phyloP scores from a whole-genome alignment of 2,113 vertebrate genomes.

The Mesitornis unicolor region DNA sequence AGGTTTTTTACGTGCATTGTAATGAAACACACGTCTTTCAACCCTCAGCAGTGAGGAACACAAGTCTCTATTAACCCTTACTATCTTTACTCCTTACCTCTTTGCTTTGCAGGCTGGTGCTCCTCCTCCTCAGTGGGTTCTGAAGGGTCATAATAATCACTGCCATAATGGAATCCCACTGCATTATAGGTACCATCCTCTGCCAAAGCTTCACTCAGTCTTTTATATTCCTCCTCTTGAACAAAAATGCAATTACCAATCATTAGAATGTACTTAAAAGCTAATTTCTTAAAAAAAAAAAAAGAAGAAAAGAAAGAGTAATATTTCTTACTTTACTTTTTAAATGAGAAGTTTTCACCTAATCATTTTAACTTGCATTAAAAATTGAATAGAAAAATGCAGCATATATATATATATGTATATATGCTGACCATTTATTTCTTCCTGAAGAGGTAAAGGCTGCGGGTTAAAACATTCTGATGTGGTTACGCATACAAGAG shows the following conservation, averaged over 20 bases:
- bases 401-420: slow-evolving; percentile 5
- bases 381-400: slow-evolving; percentile 44
- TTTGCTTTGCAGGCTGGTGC: slow-evolving; percentile 76
- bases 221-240: slow-evolving; percentile 98
- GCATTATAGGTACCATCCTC: slow-evolving; percentile 93
- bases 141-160: slow-evolving; percentile 97
- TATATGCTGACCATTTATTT: slow-evolving; percentile 52
- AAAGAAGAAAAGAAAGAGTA: neutral
- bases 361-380: slow-evolving; percentile 46
- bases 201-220: slow-evolving; percentile 92
- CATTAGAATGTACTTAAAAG: slow-evolving; percentile 16
- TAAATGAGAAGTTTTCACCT: slow-evolving; percentile 48
- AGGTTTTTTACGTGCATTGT: neutral
- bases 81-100: slow-evolving; percentile 70
- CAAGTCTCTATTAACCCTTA: neutral
- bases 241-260: slow-evolving; percentile 67
- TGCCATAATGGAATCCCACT: slow-evolving; percentile 92
- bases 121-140: slow-evolving; percentile 97
- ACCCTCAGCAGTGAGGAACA: neutral
- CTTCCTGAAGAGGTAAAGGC: slow-evolving; percentile 68
- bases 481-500: slow-evolving; percentile 43
- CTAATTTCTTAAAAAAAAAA: slow-evolving; percentile 5
- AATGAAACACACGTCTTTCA: neutral
- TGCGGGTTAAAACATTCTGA: slow-evolving; percentile 56
- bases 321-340: slow-evolving; percentile 46